phyloP scores from a whole-genome alignment of 2,888 invertebrate genomes.

The Callosobruchus maculatus region DNA sequence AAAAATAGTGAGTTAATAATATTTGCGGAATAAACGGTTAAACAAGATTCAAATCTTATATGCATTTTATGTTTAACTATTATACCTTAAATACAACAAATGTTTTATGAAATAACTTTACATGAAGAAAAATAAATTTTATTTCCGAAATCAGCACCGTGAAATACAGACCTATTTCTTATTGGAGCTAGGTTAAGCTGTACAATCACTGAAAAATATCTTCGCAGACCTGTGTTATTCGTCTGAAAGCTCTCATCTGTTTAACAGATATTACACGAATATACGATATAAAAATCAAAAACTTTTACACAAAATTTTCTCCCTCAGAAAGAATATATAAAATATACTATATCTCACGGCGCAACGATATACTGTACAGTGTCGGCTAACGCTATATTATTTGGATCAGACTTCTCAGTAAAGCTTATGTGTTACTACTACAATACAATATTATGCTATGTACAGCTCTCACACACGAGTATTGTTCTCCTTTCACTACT shows the following conservation, averaged over 20 bases:
- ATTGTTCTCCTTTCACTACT: background rate
- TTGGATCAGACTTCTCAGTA: constrained; percentile 26
- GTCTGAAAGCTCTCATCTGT: background rate
- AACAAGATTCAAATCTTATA: no score
- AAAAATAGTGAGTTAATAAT: no score
- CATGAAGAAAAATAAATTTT: no score
- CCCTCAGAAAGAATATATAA: background rate
- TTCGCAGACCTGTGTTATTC: background rate
- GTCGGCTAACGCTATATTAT: background rate
- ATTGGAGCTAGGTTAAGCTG: no score
- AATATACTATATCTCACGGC: background rate
- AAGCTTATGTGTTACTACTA: constrained; percentile 14
- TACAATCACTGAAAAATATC: no score
- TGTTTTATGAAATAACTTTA: no score
- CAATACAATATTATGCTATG: background rate
- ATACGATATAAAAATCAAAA: background rate
- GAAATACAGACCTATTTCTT: no score
- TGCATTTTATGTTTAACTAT: no score
- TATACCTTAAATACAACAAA: no score
- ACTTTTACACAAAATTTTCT: background rate
- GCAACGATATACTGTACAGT: background rate
- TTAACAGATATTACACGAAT: background rate
- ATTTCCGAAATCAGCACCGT: no score
- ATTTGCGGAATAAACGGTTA: no score
- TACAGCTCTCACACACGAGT: background rate